A percentile compares a stretch with the other conserved stretches of the same genome.
These are phyloP conservation scores for Seira ritae DNA, from an alignment of 2,888 invertebrate genomes.

Conservation along the genomic window DNA sequence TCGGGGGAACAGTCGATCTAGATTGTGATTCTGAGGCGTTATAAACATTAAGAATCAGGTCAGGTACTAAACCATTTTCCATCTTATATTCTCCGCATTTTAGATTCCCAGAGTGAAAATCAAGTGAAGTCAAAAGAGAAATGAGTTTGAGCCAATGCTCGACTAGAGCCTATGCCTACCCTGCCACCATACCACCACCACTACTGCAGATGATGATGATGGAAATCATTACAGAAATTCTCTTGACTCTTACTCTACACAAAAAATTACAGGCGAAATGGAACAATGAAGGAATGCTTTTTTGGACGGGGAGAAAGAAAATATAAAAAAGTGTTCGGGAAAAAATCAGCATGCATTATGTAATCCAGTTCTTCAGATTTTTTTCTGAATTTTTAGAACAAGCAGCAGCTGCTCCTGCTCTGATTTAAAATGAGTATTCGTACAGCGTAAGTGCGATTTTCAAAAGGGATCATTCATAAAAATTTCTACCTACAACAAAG, in stretches of 20 bases:
- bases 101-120: slow-evolving; percentile 23
- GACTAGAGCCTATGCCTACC: slow-evolving; percentile 14
- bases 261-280: neutral
- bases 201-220: slow-evolving; percentile 11
- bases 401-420: slow-evolving; percentile 11
- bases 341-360: slow-evolving; percentile 24
- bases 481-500: neutral
- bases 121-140: slow-evolving; percentile 21
- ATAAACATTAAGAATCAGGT: slow-evolving; percentile 49
- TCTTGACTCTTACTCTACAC: neutral
- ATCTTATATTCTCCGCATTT: slow-evolving; percentile 17
- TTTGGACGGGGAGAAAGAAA: neutral
- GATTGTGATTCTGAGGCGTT: slow-evolving; percentile 29
- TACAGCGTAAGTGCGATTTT: no score
- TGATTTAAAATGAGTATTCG: slow-evolving; percentile 9
- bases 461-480: neutral
- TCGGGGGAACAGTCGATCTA: slow-evolving; percentile 5
- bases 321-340: neutral
- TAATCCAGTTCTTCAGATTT: slow-evolving; percentile 7
- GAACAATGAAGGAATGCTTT: slow-evolving; percentile 1
- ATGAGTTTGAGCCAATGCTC: slow-evolving; percentile 20
- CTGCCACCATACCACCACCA: neutral
- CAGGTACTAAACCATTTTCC: slow-evolving; percentile 39
- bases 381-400: neutral
- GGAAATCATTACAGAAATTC: slow-evolving; percentile 17